These are phyloP conservation scores for Dione vanillae DNA, from an alignment of 2,888 invertebrate species.

Conservation along the genomic window DNA sequence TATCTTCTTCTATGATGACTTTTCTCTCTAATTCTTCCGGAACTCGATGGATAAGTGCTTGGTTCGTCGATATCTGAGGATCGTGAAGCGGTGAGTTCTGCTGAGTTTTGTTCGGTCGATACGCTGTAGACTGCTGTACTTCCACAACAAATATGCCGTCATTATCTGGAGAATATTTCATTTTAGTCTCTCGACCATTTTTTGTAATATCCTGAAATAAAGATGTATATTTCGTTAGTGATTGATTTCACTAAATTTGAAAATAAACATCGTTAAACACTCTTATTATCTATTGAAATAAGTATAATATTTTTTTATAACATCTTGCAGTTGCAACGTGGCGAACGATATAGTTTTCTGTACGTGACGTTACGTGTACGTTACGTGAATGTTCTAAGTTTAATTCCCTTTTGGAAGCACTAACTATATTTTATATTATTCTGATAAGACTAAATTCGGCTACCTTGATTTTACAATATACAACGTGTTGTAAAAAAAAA, in stretches of 20 bases:
- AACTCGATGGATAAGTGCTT: constrained; percentile 75
- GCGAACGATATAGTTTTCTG: too few relatives aligned
- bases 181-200: constrained; percentile 89
- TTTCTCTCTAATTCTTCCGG: constrained; percentile 73
- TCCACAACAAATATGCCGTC: constrained; percentile 91
- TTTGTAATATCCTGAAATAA: constrained; percentile 87
- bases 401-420: too few relatives aligned
- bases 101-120: constrained; percentile 68
- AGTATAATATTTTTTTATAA: too few relatives aligned
- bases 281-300: too few relatives aligned
- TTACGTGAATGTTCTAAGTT: too few relatives aligned
- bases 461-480: too few relatives aligned
- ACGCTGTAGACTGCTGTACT: constrained; percentile 80
- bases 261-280: neutral
- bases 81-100: constrained; percentile 69
- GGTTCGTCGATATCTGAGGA: constrained; percentile 78
- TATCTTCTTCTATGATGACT: constrained; percentile 63
- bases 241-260: neutral
- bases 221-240: neutral
- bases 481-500: too few relatives aligned
- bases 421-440: too few relatives aligned
- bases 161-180: constrained; percentile 89
- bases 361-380: too few relatives aligned
- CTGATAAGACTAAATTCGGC: too few relatives aligned
- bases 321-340: too few relatives aligned